Conservation (phyloP, 2,888 invertebrate genomes). For the Calliopum simillimum region DNA sequence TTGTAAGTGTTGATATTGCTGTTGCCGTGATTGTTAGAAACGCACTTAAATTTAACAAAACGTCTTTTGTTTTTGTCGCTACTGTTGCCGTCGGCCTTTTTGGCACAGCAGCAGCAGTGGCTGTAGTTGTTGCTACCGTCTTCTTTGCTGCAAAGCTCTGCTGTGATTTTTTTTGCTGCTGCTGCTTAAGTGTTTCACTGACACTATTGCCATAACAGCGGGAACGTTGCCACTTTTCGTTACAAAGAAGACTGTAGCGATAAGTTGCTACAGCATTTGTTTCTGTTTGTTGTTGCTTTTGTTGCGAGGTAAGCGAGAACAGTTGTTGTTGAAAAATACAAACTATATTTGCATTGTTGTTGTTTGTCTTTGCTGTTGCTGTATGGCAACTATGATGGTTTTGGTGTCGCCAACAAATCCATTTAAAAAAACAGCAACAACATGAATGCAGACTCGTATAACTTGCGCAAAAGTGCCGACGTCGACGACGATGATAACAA, state of each 20-base stretch:
- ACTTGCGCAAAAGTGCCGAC: slow-evolving; percentile 28
- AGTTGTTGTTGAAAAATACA: not conserved
- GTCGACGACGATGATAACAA: slow-evolving; percentile 27
- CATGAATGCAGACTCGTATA: slow-evolving; percentile 24
- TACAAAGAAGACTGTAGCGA: not conserved
- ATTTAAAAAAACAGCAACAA: slow-evolving; percentile 32
- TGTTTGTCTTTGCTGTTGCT: not conserved
- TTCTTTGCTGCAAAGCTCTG: not conserved
- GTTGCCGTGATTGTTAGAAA: slow-evolving; percentile 20
- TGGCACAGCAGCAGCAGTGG: not conserved
- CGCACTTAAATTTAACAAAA: not conserved
- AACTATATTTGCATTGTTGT: not conserved
- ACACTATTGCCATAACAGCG: no score
- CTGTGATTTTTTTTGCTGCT: not conserved
- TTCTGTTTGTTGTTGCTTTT: not conserved
- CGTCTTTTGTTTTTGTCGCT: not conserved
- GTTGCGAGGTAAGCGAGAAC: not conserved
- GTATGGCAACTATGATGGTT: not conserved
- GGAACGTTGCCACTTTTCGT: no score
- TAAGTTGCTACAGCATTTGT: not conserved
- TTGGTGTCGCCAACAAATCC: slow-evolving; percentile 31
- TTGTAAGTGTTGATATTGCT: not conserved
- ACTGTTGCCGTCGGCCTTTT: not conserved
- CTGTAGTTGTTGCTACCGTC: not conserved
- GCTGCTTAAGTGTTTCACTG: not conserved